These are phyloP conservation scores for Argyrosomus japonicus DNA, from an alignment of 2,113 vertebrate genomes.

Conservation along the genomic window DNA sequence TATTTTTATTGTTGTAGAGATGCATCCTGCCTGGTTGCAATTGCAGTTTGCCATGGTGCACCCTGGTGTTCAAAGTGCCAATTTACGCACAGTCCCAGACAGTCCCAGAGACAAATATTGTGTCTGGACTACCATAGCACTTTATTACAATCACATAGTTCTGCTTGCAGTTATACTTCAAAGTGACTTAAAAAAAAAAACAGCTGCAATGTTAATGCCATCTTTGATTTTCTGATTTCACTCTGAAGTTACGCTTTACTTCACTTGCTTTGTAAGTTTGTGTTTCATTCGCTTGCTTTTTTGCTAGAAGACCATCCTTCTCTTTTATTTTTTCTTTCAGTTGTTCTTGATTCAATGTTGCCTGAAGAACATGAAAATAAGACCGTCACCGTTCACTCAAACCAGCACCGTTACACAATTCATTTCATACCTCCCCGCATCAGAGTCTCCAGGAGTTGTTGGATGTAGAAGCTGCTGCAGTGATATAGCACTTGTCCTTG, in stretches of 20 bases:
- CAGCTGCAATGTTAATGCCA: neutral
- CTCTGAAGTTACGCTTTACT: neutral
- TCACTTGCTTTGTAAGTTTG: slow-evolving; percentile 1
- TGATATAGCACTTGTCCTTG: slow-evolving; percentile 74
- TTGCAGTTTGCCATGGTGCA: slow-evolving; percentile 41
- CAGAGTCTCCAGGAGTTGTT: slow-evolving; percentile 43
- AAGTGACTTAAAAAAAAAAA: neutral
- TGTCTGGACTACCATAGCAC: slow-evolving; percentile 23
- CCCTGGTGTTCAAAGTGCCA: slow-evolving; percentile 65
- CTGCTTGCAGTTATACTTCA: slow-evolving; percentile 11
- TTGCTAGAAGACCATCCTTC: neutral
- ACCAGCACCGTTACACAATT: slow-evolving; percentile 34
- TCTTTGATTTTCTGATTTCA: neutral
- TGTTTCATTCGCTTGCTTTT: slow-evolving; percentile 10
- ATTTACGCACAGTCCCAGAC: slow-evolving; percentile 40
- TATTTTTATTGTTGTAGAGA: slow-evolving; percentile 34
- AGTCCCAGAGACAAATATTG: slow-evolving; percentile 40
- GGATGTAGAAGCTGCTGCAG: slow-evolving; percentile 52
- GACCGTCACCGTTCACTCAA: slow-evolving; percentile 13
- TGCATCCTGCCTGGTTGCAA: slow-evolving; percentile 21
- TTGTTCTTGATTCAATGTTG: slow-evolving; percentile 33
- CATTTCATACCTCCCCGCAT: slow-evolving; percentile 33
- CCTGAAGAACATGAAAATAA: slow-evolving; percentile 30
- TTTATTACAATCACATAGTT: slow-evolving; percentile 40
- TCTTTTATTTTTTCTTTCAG: neutral